Percentiles rank a stretch among this genome's conserved stretches.
phyloP scores from a whole-genome alignment of 1,140 invertebrate genomes.

The Orussus abietinus region DNA sequence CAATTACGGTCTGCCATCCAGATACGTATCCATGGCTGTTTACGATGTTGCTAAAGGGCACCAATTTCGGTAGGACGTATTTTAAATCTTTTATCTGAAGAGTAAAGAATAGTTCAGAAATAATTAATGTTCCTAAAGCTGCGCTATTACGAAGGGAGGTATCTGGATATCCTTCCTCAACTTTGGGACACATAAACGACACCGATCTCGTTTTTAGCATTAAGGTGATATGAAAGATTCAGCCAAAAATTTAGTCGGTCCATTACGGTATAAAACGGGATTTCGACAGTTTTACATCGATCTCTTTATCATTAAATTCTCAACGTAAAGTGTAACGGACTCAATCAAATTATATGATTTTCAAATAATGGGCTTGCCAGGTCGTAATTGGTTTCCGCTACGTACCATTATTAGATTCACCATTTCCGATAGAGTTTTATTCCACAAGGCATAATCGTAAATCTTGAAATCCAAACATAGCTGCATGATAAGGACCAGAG shows the following conservation, averaged over 20 bases:
- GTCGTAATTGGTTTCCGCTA: not conserved
- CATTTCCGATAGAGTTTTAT: slow-evolving; percentile 32
- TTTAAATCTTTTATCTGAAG: slow-evolving; percentile 34
- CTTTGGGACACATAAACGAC: no score
- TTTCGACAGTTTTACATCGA: no score
- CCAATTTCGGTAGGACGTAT: slow-evolving; percentile 29
- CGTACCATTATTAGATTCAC: slow-evolving; percentile 30
- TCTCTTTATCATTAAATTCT: no score
- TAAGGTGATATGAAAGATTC: no score
- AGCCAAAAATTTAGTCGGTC: no score
- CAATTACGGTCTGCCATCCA: slow-evolving; percentile 37
- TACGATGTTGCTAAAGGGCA: slow-evolving; percentile 26
- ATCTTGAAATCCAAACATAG: slow-evolving; percentile 39
- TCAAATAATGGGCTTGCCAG: not conserved
- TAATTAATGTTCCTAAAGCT: no score
- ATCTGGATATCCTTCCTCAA: no score
- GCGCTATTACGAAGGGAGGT: no score
- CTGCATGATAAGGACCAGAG: slow-evolving; percentile 31
- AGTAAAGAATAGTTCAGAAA: slow-evolving; percentile 10
- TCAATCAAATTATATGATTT: no score
- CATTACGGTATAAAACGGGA: no score
- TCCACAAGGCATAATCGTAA: slow-evolving; percentile 33
- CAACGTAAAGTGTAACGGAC: no score
- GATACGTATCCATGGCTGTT: slow-evolving; percentile 33
- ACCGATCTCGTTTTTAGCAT: no score